A percentile compares a stretch with the other conserved stretches of the same genome.
Conservation (phyloP, 2,888 invertebrate species). For the Spatulosminthurus flaviceps region DNA sequence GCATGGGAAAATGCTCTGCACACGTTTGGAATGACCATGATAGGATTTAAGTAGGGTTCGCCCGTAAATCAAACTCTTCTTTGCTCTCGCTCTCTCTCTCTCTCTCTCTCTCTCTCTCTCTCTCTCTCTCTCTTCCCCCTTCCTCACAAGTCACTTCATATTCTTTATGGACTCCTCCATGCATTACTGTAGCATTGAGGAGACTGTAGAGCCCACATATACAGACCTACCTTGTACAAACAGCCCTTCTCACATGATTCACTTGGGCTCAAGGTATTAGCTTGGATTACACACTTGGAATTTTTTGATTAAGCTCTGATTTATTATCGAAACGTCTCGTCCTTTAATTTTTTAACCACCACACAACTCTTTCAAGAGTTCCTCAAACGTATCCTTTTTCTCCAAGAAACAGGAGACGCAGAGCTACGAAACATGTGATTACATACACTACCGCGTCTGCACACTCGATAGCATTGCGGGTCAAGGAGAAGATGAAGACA, state of each 20-base stretch:
- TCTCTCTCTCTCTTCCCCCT: background rate
- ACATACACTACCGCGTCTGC: no score
- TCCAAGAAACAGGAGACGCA: no score
- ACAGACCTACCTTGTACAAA: background rate
- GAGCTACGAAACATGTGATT: no score
- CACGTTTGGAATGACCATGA: constrained; percentile 15
- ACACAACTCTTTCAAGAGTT: no score
- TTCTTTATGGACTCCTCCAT: constrained; percentile 16
- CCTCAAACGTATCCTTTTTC: no score
- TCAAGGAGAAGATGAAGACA: no score
- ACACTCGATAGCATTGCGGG: no score
- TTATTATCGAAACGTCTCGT: background rate
- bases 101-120: constrained; percentile 7
- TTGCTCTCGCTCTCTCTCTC: background rate
- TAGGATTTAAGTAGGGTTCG: constrained; percentile 22
- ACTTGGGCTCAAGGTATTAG: background rate
- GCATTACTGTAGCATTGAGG: background rate
- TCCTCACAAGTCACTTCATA: constrained; percentile 23
- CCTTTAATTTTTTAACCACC: background rate
- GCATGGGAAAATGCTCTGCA: background rate
- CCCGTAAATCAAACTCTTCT: constrained; percentile 26
- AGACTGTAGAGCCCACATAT: background rate
- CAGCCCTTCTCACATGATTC: background rate
- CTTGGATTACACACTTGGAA: background rate
- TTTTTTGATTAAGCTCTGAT: constrained; percentile 13